phyloP scores from a whole-genome alignment of 2,113 vertebrate species.

The Percopsis transmontana region DNA sequence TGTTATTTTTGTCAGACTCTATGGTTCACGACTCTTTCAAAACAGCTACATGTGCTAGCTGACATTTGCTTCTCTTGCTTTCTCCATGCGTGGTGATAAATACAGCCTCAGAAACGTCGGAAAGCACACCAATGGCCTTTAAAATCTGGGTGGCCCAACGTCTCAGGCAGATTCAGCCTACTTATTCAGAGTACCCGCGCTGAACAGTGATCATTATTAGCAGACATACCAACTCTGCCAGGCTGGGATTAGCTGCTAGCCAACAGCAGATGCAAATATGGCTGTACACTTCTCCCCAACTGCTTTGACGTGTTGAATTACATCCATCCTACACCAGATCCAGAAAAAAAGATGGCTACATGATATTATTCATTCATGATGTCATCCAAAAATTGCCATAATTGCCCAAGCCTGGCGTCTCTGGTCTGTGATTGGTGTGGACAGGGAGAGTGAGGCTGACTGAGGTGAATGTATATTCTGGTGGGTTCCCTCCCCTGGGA shows the following conservation, averaged over 20 bases:
- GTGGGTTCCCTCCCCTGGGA: conserved; percentile 36
- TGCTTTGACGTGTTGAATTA: conserved; percentile 73
- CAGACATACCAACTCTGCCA: conserved; percentile 53
- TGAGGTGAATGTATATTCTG: conserved; percentile 29
- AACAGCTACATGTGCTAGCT: too few relatives aligned
- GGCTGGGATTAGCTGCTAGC: conserved; percentile 61
- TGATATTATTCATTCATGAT: conserved; percentile 82
- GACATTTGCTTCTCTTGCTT: too few relatives aligned
- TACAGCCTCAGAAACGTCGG: conserved; percentile 60
- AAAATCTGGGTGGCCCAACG: conserved; percentile 71
- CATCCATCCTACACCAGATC: conserved; percentile 56
- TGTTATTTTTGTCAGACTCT: conserved; percentile 60
- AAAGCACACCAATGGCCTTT: conserved; percentile 65
- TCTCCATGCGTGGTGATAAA: conserved; percentile 47
- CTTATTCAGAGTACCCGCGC: conserved; percentile 39
- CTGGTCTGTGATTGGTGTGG: conserved; percentile 71
- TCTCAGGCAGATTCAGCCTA: conserved; percentile 40
- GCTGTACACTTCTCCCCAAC: conserved; percentile 60
- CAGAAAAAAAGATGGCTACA: conserved; percentile 59
- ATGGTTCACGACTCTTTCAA: too few relatives aligned
- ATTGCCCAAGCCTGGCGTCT: conserved; percentile 71
- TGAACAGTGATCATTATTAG: conserved; percentile 69
- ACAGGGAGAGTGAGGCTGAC: conserved; percentile 33
- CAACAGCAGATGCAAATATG: conserved; percentile 60
- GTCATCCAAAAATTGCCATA: conserved; percentile 75